These are phyloP conservation scores for Scolopax mira DNA, from an alignment of 2,113 vertebrate genomes.

Conservation along the genomic window DNA sequence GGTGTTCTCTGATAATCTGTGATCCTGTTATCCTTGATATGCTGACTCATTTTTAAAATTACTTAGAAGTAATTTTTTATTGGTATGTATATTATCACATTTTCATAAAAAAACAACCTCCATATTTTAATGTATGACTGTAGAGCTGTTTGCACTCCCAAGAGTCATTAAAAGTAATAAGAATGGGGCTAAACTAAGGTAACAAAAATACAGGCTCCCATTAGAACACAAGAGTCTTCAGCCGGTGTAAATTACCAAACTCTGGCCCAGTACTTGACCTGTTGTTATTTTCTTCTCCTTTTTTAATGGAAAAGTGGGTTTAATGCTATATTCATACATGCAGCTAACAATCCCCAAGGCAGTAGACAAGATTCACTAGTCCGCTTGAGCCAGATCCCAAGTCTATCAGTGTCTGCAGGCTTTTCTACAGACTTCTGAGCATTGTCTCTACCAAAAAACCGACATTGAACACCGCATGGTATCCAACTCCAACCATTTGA, in stretches of 20 bases:
- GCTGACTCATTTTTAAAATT: constrained; percentile 45
- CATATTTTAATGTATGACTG: constrained; percentile 2
- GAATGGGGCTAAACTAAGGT: neutral
- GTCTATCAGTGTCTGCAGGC: neutral
- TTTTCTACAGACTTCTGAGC: neutral
- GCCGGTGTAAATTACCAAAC: neutral
- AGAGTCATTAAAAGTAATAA: neutral
- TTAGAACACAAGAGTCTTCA: neutral
- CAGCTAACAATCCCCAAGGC: neutral
- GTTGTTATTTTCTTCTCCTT: neutral
- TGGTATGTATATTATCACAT: neutral
- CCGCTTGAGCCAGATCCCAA: neutral
- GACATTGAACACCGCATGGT: neutral
- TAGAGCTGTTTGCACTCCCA: constrained; percentile 10
- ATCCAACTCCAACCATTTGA: neutral
- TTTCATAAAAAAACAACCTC: neutral
- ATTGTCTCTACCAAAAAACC: neutral
- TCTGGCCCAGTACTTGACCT: neutral
- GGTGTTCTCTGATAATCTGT: neutral
- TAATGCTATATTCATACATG: neutral
- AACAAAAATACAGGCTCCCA: neutral
- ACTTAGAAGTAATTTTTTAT: constrained; percentile 2
- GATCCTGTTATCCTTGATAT: neutral
- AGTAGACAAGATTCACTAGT: neutral
- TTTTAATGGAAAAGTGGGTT: neutral